phyloP scores from a whole-genome alignment of 2,888 invertebrate species.

The Hyles lineata region DNA sequence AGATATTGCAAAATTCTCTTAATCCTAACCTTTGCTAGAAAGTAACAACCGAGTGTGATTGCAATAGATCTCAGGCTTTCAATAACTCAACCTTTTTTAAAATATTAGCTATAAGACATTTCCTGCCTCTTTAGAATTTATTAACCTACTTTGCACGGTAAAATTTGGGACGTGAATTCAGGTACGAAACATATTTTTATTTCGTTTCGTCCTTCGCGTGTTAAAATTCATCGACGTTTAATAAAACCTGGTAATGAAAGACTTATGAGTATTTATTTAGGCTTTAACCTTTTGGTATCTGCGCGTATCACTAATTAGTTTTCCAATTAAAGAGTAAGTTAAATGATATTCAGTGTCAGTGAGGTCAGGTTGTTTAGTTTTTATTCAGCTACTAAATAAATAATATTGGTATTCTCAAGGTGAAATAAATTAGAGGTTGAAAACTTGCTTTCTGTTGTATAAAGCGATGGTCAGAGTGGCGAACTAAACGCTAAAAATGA shows the following conservation, averaged over 20 bases:
- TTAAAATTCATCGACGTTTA: conserved; percentile 6
- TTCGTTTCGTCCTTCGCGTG: conserved; percentile 19
- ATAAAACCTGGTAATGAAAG: conserved; percentile 7
- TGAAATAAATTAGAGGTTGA: conserved; percentile 29
- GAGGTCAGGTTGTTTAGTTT: background rate
- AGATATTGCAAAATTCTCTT: too few relatives aligned
- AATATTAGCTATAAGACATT: too few relatives aligned
- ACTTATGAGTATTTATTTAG: background rate
- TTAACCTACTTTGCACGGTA: background rate
- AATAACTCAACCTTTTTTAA: too few relatives aligned
- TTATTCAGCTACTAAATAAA: background rate
- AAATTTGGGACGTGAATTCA: background rate
- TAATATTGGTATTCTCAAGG: conserved; percentile 24
- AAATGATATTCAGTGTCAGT: background rate
- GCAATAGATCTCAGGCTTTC: background rate
- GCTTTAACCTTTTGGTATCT: conserved; percentile 10
- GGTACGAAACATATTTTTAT: background rate
- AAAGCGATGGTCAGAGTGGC: conserved; percentile 3
- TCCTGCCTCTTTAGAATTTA: too few relatives aligned
- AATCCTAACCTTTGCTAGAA: too few relatives aligned
- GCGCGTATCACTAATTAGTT: background rate
- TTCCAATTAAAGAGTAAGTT: background rate
- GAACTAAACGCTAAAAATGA: background rate
- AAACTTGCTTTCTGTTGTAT: background rate
- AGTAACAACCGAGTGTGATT: background rate